These are phyloP conservation scores for Pachyuromys duprasi DNA, from an alignment of 2,797 vertebrate species.

Conservation along the genomic window DNA sequence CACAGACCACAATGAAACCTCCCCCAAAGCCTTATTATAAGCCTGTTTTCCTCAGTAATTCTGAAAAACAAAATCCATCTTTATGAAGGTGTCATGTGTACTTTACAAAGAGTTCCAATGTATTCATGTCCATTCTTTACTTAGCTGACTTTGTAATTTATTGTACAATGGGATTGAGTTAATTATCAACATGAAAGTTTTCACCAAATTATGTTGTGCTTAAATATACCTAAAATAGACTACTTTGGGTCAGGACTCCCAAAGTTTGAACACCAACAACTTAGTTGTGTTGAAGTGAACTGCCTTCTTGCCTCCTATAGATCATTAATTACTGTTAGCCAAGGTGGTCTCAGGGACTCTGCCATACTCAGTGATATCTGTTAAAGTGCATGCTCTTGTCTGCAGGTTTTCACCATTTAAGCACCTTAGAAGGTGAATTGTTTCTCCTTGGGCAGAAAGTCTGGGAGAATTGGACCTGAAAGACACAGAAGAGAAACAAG, in stretches of 20 bases:
- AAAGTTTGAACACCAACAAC: background rate
- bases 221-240: background rate
- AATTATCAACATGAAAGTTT: background rate
- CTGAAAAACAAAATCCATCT: background rate
- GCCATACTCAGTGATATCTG: background rate
- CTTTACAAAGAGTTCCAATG: background rate
- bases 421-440: background rate
- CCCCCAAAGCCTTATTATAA: background rate
- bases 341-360: background rate
- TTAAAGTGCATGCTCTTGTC: background rate
- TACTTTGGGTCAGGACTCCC: background rate
- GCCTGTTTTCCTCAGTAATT: background rate
- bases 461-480: background rate
- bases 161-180: background rate
- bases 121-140: background rate
- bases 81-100: background rate
- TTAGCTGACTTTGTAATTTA: no score
- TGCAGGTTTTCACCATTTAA: background rate
- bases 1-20: background rate
- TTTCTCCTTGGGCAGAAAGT: background rate
- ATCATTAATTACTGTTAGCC: background rate
- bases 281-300: background rate
- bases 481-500: background rate
- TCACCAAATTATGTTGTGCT: background rate
- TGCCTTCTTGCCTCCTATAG: background rate